Evolutionary conservation across 2,888 invertebrate genomes (phyloP).

Genomic region (Drosophila kuntzei): DNA sequence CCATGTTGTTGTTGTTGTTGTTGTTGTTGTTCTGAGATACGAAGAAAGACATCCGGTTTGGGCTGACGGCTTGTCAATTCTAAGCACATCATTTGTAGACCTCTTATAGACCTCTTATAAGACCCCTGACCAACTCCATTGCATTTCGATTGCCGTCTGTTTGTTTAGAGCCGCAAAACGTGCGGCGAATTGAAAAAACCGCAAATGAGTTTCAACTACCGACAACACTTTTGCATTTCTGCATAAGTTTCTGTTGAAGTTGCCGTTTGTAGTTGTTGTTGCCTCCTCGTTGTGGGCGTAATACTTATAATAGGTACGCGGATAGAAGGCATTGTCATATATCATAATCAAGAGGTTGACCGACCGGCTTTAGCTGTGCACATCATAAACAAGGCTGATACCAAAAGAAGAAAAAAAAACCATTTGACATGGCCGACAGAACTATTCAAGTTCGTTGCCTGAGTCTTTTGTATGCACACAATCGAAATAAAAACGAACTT

Average conservation of each 20-base stretch:
- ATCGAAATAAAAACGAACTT: conserved; percentile 40
- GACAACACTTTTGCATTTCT: conserved; percentile 65
- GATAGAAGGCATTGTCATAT: conserved; percentile 59
- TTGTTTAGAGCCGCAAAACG: conserved; percentile 74
- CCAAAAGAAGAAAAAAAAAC: conserved; percentile 16
- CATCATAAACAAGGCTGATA: conserved; percentile 58
- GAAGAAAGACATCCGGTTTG: conserved; percentile 73
- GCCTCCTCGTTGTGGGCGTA: conserved; percentile 48
- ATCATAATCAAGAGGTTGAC: conserved; percentile 71
- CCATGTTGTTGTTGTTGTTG: conserved; percentile 3
- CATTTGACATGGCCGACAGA: conserved; percentile 59
- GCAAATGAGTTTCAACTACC: conserved; percentile 71
- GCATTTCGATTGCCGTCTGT: conserved; percentile 46
- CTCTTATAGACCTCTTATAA: conserved; percentile 30
- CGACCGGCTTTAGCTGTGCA: conserved; percentile 49
- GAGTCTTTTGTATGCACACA: conserved; percentile 65
- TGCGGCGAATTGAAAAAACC: conserved; percentile 74
- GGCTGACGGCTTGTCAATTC: conserved; percentile 76
- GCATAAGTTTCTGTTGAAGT: conserved; percentile 61
- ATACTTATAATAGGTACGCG: conserved; percentile 25
- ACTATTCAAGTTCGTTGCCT: conserved; percentile 65
- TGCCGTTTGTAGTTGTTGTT: conserved; percentile 27
- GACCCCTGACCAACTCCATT: conserved; percentile 48
- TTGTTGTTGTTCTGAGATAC: conserved; percentile 9
- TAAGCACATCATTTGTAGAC: conserved; percentile 68